A percentile compares a stretch with the other conserved stretches of the same genome.
These are phyloP conservation scores for Maconellicoccus hirsutus DNA, from an alignment of 1,140 invertebrate species.

Conservation along the genomic window DNA sequence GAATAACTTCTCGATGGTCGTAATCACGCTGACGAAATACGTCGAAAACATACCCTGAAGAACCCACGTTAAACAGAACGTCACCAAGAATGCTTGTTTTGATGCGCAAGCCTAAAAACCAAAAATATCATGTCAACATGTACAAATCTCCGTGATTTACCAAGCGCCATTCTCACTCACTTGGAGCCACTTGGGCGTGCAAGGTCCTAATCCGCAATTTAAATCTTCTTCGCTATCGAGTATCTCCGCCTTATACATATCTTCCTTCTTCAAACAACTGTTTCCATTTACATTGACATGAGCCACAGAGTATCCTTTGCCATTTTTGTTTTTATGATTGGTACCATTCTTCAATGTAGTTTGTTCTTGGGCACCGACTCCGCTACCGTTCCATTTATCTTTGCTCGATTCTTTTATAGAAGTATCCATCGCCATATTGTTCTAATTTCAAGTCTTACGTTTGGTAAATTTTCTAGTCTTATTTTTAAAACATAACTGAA, in stretches of 20 bases:
- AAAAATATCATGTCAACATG: not conserved
- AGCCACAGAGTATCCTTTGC: not conserved
- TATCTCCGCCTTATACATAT: not conserved
- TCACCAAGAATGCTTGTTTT: slow-evolving; percentile 76
- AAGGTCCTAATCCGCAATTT: slow-evolving; percentile 56
- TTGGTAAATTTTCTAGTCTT: too few species aligned
- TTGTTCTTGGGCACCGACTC: slow-evolving; percentile 8
- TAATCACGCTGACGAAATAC: slow-evolving; percentile 92
- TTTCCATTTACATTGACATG: not conserved
- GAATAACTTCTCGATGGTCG: slow-evolving; percentile 92
- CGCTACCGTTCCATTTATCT: not conserved
- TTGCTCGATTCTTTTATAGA: slow-evolving; percentile 10
- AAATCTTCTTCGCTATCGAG: slow-evolving; percentile 34
- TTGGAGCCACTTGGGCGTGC: slow-evolving; percentile 50
- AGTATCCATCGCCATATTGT: slow-evolving; percentile 14
- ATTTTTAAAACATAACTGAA: too few species aligned
- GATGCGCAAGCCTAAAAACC: slow-evolving; percentile 56
- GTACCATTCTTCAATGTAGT: not conserved
- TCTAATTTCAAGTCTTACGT: not conserved
- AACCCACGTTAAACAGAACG: slow-evolving; percentile 79
- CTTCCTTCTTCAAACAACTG: not conserved
- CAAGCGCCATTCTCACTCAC: not conserved
- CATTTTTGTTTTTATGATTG: not conserved
- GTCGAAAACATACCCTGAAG: slow-evolving; percentile 89
- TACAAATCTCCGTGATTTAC: too few species aligned